Percentiles rank a stretch among this genome's conserved stretches.
phyloP scores from a whole-genome alignment of 2,888 invertebrate genomes.

The Parochlus steinenii region DNA sequence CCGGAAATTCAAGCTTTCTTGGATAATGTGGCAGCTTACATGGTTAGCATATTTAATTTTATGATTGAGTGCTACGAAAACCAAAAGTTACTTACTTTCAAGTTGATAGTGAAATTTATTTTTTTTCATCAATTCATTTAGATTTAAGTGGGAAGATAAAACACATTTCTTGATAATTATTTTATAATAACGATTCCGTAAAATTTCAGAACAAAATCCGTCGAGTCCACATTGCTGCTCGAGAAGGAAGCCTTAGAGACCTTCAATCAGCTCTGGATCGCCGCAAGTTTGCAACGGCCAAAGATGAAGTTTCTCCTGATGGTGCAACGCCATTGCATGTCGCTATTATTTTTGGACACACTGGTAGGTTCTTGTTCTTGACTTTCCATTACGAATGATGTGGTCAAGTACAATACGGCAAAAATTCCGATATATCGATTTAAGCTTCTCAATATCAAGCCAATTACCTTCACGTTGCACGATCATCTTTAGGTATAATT shows the following conservation, averaged over 20 bases:
- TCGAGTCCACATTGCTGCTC: conserved; percentile 70
- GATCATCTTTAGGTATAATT: too few relatives aligned
- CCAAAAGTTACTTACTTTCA: not conserved
- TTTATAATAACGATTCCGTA: conserved; percentile 1
- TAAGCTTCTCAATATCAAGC: too few relatives aligned
- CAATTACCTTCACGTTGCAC: too few relatives aligned
- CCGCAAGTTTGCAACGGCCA: conserved; percentile 78
- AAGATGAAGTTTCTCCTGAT: conserved; percentile 65
- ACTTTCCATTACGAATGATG: not conserved
- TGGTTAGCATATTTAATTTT: conserved; percentile 39
- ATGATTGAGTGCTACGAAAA: not conserved
- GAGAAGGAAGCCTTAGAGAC: conserved; percentile 67
- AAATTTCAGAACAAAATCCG: conserved; percentile 65
- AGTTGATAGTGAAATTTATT: conserved; percentile 2
- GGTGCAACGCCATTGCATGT: conserved; percentile 78
- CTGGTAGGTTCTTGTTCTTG: conserved; percentile 32
- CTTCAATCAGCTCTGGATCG: conserved; percentile 73
- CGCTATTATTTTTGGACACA: conserved; percentile 69
- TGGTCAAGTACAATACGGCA: not conserved
- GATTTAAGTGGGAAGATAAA: not conserved
- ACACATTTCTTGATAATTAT: not conserved
- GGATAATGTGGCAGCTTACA: conserved; percentile 71
- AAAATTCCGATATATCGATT: too few relatives aligned
- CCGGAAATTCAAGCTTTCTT: conserved; percentile 73
- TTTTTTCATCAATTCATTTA: conserved; percentile 15